Conservation (phyloP, 2,888 invertebrate genomes). For the Himalopsyche tibetana region DNA sequence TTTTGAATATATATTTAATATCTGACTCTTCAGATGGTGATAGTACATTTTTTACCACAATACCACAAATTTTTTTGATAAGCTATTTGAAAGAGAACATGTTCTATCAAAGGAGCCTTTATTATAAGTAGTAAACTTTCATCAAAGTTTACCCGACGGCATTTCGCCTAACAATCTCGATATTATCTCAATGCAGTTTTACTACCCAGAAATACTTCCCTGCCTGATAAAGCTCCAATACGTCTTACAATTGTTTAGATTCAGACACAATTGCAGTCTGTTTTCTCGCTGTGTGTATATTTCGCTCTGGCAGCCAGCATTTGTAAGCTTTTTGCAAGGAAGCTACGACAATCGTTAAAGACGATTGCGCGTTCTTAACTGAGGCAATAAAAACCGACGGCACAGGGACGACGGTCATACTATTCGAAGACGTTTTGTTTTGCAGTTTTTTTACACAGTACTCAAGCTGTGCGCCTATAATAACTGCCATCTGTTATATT, state of each 20-base stretch:
- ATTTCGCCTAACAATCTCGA: too few relatives aligned
- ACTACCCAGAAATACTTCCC: too few relatives aligned
- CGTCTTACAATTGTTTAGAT: not conserved
- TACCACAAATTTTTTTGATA: too few relatives aligned
- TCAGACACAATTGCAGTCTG: slow-evolving; percentile 13
- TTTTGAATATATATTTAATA: too few relatives aligned
- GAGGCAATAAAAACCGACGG: slow-evolving; percentile 22
- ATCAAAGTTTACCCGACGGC: too few relatives aligned
- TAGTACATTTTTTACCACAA: too few relatives aligned
- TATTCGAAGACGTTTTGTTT: not conserved
- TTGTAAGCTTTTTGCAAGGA: slow-evolving; percentile 35
- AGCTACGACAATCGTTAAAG: not conserved
- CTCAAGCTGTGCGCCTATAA: not conserved
- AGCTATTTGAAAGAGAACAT: too few relatives aligned
- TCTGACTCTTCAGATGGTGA: too few relatives aligned
- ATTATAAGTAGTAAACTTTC: too few relatives aligned
- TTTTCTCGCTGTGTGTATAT: slow-evolving; percentile 14
- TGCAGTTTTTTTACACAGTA: not conserved
- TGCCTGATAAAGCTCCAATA: not conserved
- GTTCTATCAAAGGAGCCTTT: too few relatives aligned
- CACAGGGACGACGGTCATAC: not conserved
- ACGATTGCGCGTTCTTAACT: slow-evolving; percentile 37
- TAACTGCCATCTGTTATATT: slow-evolving; percentile 4
- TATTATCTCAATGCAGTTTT: too few relatives aligned
- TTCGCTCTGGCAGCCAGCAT: not conserved